A percentile compares a stretch with the other conserved stretches of the same genome.
phyloP scores from a whole-genome alignment of 2,888 invertebrate species.

The Amiota mariae region DNA sequence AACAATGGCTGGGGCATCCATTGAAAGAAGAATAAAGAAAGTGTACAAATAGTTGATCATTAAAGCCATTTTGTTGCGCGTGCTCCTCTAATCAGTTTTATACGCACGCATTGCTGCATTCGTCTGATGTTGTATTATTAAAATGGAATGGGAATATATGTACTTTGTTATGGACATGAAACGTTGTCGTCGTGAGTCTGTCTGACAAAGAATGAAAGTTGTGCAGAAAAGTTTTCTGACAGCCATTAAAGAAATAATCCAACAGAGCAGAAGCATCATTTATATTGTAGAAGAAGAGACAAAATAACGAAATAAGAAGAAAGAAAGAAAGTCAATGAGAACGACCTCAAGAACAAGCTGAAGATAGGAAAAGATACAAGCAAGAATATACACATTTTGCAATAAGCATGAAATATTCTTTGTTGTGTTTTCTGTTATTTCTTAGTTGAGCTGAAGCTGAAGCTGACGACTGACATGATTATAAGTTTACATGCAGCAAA shows the following conservation, averaged over 20 bases:
- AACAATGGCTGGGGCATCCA: background rate
- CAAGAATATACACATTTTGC: slow-evolving; percentile 8
- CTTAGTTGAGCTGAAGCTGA: slow-evolving; percentile 11
- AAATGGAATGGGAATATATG: too few species aligned
- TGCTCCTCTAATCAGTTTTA: too few species aligned
- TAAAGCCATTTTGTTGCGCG: too few species aligned
- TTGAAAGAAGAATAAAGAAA: too few species aligned
- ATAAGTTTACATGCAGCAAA: slow-evolving; percentile 55
- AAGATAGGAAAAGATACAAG: background rate
- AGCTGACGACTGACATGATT: slow-evolving; percentile 62
- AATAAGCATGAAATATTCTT: slow-evolving; percentile 2
- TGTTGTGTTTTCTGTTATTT: background rate
- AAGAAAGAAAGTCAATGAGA: background rate
- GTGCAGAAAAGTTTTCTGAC: slow-evolving; percentile 22
- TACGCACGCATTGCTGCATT: too few species aligned
- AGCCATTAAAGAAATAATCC: slow-evolving; percentile 20
- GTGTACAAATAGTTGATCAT: background rate
- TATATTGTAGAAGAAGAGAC: too few species aligned
- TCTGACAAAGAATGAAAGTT: slow-evolving; percentile 17
- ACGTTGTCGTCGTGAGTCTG: background rate
- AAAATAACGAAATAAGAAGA: background rate
- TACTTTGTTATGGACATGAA: too few species aligned
- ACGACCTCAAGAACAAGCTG: background rate
- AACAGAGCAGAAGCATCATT: background rate
- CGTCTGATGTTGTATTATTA: too few species aligned